Evolutionary conservation across 2,888 invertebrate species (phyloP).

Genomic region (Melanotus villosus): DNA sequence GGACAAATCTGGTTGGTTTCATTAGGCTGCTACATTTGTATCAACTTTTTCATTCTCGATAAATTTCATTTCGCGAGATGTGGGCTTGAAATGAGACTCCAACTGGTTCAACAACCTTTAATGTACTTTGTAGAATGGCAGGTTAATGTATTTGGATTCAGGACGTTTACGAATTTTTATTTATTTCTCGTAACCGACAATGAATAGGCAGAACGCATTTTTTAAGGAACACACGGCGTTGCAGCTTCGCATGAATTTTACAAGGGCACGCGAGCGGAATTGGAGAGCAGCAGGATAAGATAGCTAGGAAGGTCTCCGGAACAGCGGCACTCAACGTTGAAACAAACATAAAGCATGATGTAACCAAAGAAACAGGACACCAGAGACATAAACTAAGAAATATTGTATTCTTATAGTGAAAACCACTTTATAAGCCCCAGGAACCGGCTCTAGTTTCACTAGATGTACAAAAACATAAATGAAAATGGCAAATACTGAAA

Average conservation of each 20-base stretch:
- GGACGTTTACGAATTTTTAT: slow-evolving; percentile 23
- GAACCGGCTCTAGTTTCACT: slow-evolving; percentile 39
- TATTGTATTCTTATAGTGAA: slow-evolving; percentile 46
- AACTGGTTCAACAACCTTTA: slow-evolving; percentile 7
- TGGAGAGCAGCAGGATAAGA: slow-evolving; percentile 57
- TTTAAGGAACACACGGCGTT: slow-evolving; percentile 29
- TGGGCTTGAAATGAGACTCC: neutral
- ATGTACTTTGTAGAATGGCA: slow-evolving; percentile 14
- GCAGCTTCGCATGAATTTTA: slow-evolving; percentile 45
- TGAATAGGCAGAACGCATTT: slow-evolving; percentile 38
- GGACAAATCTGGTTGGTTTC: neutral
- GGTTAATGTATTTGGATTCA: slow-evolving; percentile 25
- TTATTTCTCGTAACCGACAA: slow-evolving; percentile 30
- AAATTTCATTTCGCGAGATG: neutral
- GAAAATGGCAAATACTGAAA: slow-evolving; percentile 30
- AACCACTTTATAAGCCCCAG: slow-evolving; percentile 47
- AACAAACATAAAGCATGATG: slow-evolving; percentile 50
- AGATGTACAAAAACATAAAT: slow-evolving; percentile 25
- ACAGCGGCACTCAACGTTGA: slow-evolving; percentile 48
- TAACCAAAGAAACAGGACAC: slow-evolving; percentile 50
- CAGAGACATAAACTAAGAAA: slow-evolving; percentile 49
- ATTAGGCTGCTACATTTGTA: neutral
- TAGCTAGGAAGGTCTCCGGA: slow-evolving; percentile 55
- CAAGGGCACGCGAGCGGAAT: slow-evolving; percentile 45
- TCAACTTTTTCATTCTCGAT: slow-evolving; percentile 5